Conservation (phyloP, 2,888 invertebrate genomes). For the Microplitis manilae region DNA sequence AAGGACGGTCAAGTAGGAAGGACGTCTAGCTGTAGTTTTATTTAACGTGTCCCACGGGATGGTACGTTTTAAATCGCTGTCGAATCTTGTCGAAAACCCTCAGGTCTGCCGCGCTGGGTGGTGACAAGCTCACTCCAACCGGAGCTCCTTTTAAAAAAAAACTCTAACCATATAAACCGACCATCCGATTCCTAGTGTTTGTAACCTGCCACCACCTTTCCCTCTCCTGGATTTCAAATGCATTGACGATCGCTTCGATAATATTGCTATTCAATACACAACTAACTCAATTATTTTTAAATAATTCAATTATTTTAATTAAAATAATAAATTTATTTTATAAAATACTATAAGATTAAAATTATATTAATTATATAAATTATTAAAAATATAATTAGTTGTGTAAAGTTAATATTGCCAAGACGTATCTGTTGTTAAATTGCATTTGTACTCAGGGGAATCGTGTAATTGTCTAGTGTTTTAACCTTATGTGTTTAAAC, state of each 20-base stretch:
- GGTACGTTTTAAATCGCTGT: constrained; percentile 45
- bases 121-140: constrained; percentile 46
- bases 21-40: constrained; percentile 46
- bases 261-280: constrained; percentile 58
- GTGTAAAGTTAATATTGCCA: background rate
- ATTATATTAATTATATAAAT: background rate
- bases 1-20: constrained; percentile 49
- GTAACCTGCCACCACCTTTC: constrained; percentile 59
- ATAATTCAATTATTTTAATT: constrained; percentile 50
- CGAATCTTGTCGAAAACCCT: constrained; percentile 49
- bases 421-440: background rate
- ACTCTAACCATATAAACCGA: constrained; percentile 47
- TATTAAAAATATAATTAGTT: background rate
- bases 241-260: constrained; percentile 64
- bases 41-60: constrained; percentile 38
- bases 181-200: constrained; percentile 68
- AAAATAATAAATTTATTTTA: constrained; percentile 4
- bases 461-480: constrained; percentile 92
- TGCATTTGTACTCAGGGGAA: constrained; percentile 68
- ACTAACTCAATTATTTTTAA: constrained; percentile 62
- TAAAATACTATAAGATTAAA: background rate
- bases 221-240: constrained; percentile 70
- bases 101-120: constrained; percentile 38
- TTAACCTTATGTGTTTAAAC: constrained; percentile 87
- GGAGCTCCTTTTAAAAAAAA: constrained; percentile 42